Percentiles rank a stretch among this genome's conserved stretches.
phyloP scores from a whole-genome alignment of 2,888 invertebrate genomes.

The Caenorhabditis sulstoni region DNA sequence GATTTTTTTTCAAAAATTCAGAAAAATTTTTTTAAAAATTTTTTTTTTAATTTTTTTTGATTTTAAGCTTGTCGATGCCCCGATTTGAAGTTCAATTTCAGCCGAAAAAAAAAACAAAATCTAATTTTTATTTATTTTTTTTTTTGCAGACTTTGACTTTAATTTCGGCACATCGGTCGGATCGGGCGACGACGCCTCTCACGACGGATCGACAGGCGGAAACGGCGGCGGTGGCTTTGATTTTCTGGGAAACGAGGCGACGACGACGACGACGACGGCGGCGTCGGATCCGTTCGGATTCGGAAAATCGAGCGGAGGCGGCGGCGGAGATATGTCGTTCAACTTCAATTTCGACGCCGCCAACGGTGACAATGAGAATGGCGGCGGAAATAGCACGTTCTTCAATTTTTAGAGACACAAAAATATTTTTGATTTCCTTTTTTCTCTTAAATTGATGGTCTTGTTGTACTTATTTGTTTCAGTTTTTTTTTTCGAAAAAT shows the following conservation, averaged over 20 bases:
- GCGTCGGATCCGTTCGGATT: conserved; percentile 46
- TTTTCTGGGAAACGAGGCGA: conserved; percentile 22
- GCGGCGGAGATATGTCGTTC: conserved; percentile 36
- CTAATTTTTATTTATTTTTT: too few relatives aligned
- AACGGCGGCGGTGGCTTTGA: conserved; percentile 35
- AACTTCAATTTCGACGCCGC: conserved; percentile 39
- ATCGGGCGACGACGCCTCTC: conserved; percentile 21
- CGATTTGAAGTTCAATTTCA: too few relatives aligned
- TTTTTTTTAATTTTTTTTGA: neutral
- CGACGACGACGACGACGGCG: neutral
- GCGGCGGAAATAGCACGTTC: conserved; percentile 37
- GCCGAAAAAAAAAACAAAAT: too few relatives aligned
- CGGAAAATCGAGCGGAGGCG: conserved; percentile 19
- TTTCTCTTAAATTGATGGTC: neutral
- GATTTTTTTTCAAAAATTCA: too few relatives aligned
- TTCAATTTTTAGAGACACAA: conserved; percentile 24
- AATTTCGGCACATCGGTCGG: conserved; percentile 24
- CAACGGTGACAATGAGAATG: conserved; percentile 19
- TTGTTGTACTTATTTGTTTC: neutral
- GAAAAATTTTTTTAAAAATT: too few relatives aligned
- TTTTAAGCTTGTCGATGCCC: too few relatives aligned
- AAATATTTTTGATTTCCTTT: neutral
- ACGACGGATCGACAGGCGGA: conserved; percentile 5
- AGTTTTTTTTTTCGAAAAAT: neutral
- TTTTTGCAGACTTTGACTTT: conserved; percentile 38